Evolutionary conservation across 2,888 invertebrate genomes (phyloP), one percentile per base, ranked within the genome.

Genomic region (Hydrotaea diabolus): DNA sequence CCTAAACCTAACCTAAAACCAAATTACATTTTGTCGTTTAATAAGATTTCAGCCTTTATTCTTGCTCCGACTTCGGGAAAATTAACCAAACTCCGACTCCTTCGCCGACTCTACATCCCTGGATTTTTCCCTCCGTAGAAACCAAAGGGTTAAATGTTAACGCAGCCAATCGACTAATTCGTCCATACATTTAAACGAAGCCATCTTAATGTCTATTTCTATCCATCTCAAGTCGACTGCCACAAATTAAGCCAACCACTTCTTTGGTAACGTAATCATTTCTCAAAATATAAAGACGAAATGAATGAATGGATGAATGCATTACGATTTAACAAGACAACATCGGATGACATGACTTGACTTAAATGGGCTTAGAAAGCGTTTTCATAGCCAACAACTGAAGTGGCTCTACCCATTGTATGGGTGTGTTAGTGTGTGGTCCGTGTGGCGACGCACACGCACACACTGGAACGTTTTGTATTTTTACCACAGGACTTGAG

Each of bases 251-350:
- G 15, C 23, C 23, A 59, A 31, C 62, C 62, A 62, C 62, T 31
- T n/a, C 62, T 23, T 57, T 57, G 17, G 62, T 62, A 62, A 31
- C 17, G 62, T 62, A 62, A 62, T 62, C 26, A 62, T 36, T 62
- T 62, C 23, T 15, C 13, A n/a, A 15, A n/a, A 49, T 49, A 49
- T n/a, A n/a, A 49, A 49, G 49, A 23, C n/a, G 9, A 62, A 62
- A 36, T 62, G 31, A 31, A 62, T n/a, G 62, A n/a, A 36, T 62
- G 31, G n/a, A 36, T 62, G 62, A 5, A 62, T 62, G 36, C 31
- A 62, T 62, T 31, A 62, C 13, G 19, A 62, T 59, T 31, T 19
- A 36, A 62, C n/a, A 62, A 57, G 26, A 31, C 62, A 62, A 62
- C 62, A 31, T 31, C 62, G 36, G 62, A 23, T 31, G 62, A 62